Base-by-base conservation (phyloP, 2,797 vertebrate species). In the Coilia nasus region DNA sequence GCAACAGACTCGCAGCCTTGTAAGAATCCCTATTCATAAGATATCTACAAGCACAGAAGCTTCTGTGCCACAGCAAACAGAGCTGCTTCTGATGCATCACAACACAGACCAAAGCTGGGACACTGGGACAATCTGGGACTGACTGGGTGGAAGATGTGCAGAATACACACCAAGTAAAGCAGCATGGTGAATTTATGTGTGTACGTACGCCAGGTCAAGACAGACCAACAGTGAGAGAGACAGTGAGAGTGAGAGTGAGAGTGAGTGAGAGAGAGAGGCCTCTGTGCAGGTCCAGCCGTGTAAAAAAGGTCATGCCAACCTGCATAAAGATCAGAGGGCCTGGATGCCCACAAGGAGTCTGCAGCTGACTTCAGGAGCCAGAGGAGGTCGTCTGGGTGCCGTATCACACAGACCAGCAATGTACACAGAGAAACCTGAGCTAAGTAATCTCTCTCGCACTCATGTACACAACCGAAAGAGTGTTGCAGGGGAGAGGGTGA, bases 221-320 rank as follows among this genome's bases (percentile, higher is more conserved):
- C 28, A 21, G 56, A 47, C 56, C 46, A 83, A 81, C 64, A 41
- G 84, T 44, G 54, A 46, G 44, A 81, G 50, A 81, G 81, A 83
- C 60, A 83, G 54, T 60, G 62, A 60, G 25, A 86, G 50, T 62
- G 46, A 81, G 28, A 82, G 86, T 82, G 86, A 82, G 81, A 85
- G 71, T 41, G 81, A 47, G 28, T 21, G 81, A 57, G 81, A 67
- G 28, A 41, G 28, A 82, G 84, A 87, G 81, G 83, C 86, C 62
- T 87, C 46, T 59, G 81, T 82, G 88, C 86, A 81, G 84, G 87
- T 82, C 88, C 88, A 90, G 90, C 91, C 89, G 84, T 89, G 90
- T 85, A 85, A 93, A 94, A 93, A 96, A 95, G 94, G 94, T 92
- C 95, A 94, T 91, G 94, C 92, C 95, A 94, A 87, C 85, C 90